Evolutionary conservation across 2,888 invertebrate genomes (phyloP).

Genomic region (Chesias legatella): DNA sequence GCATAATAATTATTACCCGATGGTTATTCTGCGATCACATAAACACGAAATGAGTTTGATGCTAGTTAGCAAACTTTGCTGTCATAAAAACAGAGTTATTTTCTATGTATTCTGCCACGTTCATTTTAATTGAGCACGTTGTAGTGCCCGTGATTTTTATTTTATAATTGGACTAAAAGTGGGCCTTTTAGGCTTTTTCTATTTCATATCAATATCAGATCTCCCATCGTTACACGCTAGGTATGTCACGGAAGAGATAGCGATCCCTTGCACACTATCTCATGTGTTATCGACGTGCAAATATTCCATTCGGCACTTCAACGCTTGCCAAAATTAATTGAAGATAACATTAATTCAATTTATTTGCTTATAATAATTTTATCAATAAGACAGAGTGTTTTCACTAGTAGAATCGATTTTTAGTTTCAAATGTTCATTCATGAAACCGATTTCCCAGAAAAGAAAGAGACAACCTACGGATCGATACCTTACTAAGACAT

Average conservation of each 20-base stretch:
- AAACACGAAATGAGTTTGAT: slow-evolving; percentile 36
- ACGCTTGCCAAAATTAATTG: slow-evolving; percentile 12
- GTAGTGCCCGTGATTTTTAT: slow-evolving; percentile 24
- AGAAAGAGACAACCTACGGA: slow-evolving; percentile 74
- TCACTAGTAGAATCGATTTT: slow-evolving; percentile 3
- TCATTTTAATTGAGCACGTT: slow-evolving; percentile 25
- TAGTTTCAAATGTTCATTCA: slow-evolving; percentile 19
- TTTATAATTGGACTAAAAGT: slow-evolving; percentile 23
- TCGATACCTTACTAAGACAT: slow-evolving; percentile 75
- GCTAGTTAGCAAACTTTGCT: slow-evolving; percentile 43
- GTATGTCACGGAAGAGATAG: slow-evolving; percentile 26
- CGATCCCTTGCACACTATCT: slow-evolving; percentile 22
- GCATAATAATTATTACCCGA: slow-evolving; percentile 32
- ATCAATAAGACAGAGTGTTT: too few relatives aligned
- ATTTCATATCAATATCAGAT: slow-evolving; percentile 20
- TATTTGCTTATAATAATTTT: too few relatives aligned
- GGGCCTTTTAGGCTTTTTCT: too few relatives aligned
- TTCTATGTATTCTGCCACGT: slow-evolving; percentile 29
- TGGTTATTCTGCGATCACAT: slow-evolving; percentile 34
- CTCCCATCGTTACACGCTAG: slow-evolving; percentile 29
- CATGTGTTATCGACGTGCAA: slow-evolving; percentile 29
- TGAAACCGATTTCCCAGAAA: slow-evolving; percentile 55
- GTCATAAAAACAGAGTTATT: slow-evolving; percentile 50
- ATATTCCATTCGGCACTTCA: slow-evolving; percentile 21
- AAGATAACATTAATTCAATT: slow-evolving; percentile 1